Conservation (phyloP, 2,113 vertebrate species). For the Rhadina sibilatrix region DNA sequence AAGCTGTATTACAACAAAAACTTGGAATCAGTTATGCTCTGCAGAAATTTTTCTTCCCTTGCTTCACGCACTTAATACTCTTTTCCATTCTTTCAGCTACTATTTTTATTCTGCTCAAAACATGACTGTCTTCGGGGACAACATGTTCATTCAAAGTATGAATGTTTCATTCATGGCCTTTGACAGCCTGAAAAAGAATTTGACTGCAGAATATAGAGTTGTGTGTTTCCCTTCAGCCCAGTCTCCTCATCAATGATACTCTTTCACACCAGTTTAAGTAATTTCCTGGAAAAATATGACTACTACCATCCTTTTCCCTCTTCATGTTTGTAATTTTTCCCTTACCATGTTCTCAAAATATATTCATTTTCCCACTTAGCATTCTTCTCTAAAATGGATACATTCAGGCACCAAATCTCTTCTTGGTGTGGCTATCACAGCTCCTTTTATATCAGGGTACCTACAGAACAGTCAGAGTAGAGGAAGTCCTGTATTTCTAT, state of each 20-base stretch:
- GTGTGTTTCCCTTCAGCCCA: neutral
- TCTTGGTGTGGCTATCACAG: neutral
- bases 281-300: constrained; percentile 24
- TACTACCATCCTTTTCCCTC: neutral
- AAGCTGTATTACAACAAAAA: neutral
- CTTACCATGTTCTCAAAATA: neutral
- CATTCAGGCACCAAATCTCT: neutral
- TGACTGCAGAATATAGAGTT: neutral
- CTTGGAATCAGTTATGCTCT: neutral
- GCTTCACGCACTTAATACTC: neutral
- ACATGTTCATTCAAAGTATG: constrained; percentile 6
- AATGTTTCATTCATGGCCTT: constrained; percentile 51
- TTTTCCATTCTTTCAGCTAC: constrained; percentile 19
- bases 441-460: neutral
- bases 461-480: neutral
- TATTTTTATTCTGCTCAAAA: constrained; percentile 44
- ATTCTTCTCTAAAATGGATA: neutral
- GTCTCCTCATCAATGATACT: neutral
- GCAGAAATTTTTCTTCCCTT: neutral
- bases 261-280: neutral
- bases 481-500: neutral
- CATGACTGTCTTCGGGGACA: constrained; percentile 30
- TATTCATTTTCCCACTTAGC: neutral
- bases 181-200: neutral
- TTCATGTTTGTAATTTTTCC: neutral